Percentiles rank a stretch among this genome's conserved stretches.
Conservation (phyloP, 1,140 invertebrate species). For the Temnothorax curvispinosus region DNA sequence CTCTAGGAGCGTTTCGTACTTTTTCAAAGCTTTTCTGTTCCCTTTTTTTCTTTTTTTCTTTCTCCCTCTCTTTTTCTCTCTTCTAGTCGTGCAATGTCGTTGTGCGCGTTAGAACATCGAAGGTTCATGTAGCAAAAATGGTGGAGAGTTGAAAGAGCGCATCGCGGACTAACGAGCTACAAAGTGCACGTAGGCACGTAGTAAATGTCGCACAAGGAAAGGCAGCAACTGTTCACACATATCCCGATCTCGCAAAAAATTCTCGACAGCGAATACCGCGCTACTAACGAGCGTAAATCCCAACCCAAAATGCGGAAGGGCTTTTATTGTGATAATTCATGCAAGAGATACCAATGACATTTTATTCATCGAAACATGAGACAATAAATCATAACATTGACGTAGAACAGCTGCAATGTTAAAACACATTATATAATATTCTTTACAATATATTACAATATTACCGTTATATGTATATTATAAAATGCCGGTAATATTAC, state of each 20-base stretch:
- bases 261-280: background rate
- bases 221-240: background rate
- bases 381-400: background rate
- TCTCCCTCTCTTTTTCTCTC: background rate
- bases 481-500: constrained; percentile 23
- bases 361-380: background rate
- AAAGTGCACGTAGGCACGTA: constrained; percentile 66
- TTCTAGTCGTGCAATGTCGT: background rate
- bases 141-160: constrained; percentile 56
- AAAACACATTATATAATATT: constrained; percentile 10
- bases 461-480: background rate
- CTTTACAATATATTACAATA: constrained; percentile 23
- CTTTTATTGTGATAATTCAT: background rate
- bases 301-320: background rate
- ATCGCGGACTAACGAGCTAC: constrained; percentile 66
- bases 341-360: background rate
- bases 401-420: constrained; percentile 6
- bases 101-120: constrained; percentile 30
- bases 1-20: constrained; percentile 9
- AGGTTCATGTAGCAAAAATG: constrained; percentile 25
- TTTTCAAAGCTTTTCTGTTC: background rate
- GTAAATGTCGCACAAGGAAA: constrained; percentile 59
- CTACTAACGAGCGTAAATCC: background rate
- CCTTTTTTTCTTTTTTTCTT: background rate
- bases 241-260: background rate